Base-by-base conservation (phyloP, 1,140 invertebrate genomes). In the Venustaconcha ellipsiformis region DNA sequence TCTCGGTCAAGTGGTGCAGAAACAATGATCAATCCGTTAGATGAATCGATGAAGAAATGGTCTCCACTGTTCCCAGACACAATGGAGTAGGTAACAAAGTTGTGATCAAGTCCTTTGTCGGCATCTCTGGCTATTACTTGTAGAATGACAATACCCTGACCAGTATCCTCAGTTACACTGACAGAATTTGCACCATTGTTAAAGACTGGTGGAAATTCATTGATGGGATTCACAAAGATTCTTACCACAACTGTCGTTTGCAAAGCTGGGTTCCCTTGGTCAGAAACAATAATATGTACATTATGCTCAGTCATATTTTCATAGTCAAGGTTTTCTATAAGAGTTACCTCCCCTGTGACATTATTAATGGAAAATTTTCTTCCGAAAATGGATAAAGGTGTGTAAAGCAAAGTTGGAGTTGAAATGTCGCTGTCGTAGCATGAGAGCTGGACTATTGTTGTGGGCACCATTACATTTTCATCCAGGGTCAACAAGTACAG, bases 401-500 rank as follows among this genome's bases (percentile, higher is more conserved):
- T 72, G 60, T 73, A 84, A 13, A 59, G 13, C 56, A 77, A 48
- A 56, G 75, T 77, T 12, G 75, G 65, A 20, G 75, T 72, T 26
- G 70, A 63, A 23, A 77, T 20, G 48, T 77, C 75, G 14, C 72
- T 18, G 66, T 79, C 78, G 2, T 58, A 69, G 57, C 71, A 80
- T 17, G 23, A 12, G 26, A 65, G 71, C 30, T 58, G 23, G 37
- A 75, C 55, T 14, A 73, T 18, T 18, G 73, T 64, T 6, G 62
- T 67, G 30, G 72, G 72, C 26, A 70, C 64, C 20, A 63, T 23
- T 23, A 66, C 30, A 63, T 84, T 76, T 78, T 89, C 88, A 8
- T 62, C 26, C n/a, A 87, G 78, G 17, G 73, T 74, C 14, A 81
- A 82, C 14, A 74, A 70, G 37, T 86, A 72, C 17, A 69, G 65